Evolutionary conservation across 2,113 vertebrate species (phyloP).

Genomic region (Saccopteryx leptura): DNA sequence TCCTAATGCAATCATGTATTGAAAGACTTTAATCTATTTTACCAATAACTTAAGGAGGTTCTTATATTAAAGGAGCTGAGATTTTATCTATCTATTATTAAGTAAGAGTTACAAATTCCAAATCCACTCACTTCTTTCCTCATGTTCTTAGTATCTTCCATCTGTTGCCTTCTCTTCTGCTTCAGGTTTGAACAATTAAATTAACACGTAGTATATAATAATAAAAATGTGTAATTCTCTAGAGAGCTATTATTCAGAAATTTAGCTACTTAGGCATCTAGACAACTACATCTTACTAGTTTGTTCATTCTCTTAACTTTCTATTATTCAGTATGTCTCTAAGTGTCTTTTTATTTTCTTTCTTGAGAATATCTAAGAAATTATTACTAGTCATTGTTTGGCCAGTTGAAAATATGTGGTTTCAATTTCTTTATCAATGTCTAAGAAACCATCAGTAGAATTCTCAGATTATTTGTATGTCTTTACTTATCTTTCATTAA

Average conservation of each 20-base stretch:
- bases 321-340: background rate
- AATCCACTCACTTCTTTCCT: background rate
- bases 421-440: background rate
- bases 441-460: background rate
- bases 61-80: background rate
- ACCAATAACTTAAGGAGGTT: background rate
- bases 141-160: background rate
- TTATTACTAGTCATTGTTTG: background rate
- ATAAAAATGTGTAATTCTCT: background rate
- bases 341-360: background rate
- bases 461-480: background rate
- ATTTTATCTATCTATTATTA: background rate
- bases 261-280: background rate
- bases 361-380: background rate
- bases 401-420: background rate
- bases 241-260: background rate
- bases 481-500: background rate
- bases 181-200: background rate
- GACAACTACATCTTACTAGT: background rate
- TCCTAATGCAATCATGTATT: background rate
- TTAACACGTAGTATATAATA: background rate
- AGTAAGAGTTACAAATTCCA: background rate
- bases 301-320: background rate
- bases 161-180: background rate
- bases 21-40: background rate